Evolutionary conservation across 2,888 invertebrate species (phyloP), one percentile per base, ranked within the genome.

Genomic region (Parnassius glacialis): DNA sequence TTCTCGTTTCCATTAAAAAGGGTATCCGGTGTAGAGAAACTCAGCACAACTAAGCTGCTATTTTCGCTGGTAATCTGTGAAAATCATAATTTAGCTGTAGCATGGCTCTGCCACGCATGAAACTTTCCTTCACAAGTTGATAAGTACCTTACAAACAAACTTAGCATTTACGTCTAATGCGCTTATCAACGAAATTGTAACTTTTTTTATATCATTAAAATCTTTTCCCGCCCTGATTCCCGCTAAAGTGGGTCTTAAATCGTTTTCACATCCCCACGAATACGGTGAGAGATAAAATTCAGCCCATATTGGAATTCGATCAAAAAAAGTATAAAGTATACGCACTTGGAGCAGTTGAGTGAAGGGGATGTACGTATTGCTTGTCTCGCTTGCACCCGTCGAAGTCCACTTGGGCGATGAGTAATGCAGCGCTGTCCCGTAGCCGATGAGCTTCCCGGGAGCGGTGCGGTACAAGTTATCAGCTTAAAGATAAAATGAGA

Each of bases 361-460:
- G 45, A 59, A 1, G 9, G 54, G 42, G 57, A 34, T 25, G 45
- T 52, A 10, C 10, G 50, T 45, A 12, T 41, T 41, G 41, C 41
- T 11, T 41, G 58, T 76, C 76, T 64, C 70, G 57, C 68, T 76
- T 71, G 47, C 70, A 73, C 79, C 72, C 74, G 44, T 16, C 9
- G 42, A 47, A 13, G 45, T 20, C 10, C 52, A 58, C 52, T 52
- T 51, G 58, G 13, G 41, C 56, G 56, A 56, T 56, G 51, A 52
- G 52, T 52, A 52, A 52, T n/a, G 52, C 52, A n/a, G 52, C 68
- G 71, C 44, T 70, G 76, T 74, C 72, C 73, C 74, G 74, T 71
- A 68, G 65, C 66, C 72, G 70, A 78, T 74, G 74, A 75, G 73
- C 70, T 72, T 67, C 72, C 70, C 61, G 79, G 74, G 79, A 75